Percentiles rank a stretch among this genome's conserved stretches.
Evolutionary conservation across 23 tunicate genomes (phyloP).

Genomic region (Botrylloides violaceus): DNA sequence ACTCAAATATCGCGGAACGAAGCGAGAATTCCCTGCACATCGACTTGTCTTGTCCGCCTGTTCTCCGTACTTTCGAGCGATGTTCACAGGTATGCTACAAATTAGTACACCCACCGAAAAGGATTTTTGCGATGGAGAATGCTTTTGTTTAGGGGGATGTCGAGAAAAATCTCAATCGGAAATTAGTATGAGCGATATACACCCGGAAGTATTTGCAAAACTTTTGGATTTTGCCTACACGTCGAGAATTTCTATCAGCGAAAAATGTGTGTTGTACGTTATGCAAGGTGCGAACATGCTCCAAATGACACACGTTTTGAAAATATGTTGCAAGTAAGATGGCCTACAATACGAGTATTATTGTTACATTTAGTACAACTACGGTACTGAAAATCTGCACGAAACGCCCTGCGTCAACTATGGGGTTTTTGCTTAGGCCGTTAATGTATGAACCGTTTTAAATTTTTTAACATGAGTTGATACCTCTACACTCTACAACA

Average conservation of each 20-base stretch:
- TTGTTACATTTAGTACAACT: too few relatives aligned
- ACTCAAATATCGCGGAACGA: slow-evolving; percentile 67
- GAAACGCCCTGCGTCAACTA: too few relatives aligned
- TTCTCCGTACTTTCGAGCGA: slow-evolving; percentile 88
- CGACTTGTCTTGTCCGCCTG: slow-evolving; percentile 73
- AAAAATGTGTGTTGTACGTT: slow-evolving; percentile 79
- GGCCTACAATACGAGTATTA: neutral
- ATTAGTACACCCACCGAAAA: neutral
- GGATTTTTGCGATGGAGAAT: neutral
- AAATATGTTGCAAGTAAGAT: slow-evolving; percentile 79
- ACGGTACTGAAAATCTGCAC: too few relatives aligned
- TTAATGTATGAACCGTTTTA: too few relatives aligned
- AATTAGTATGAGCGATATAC: slow-evolving; percentile 82
- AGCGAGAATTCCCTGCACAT: slow-evolving; percentile 72
- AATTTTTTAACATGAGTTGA: too few relatives aligned
- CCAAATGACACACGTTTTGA: slow-evolving; percentile 83
- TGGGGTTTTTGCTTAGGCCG: too few relatives aligned
- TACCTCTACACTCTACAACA: too few relatives aligned
- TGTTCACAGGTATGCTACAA: slow-evolving; percentile 74
- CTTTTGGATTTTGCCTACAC: slow-evolving; percentile 89
- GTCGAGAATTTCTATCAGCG: slow-evolving; percentile 74
- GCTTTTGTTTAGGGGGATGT: slow-evolving; percentile 52
- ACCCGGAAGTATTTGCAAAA: slow-evolving; percentile 87
- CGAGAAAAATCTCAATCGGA: slow-evolving; percentile 71
- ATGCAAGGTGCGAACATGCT: slow-evolving; percentile 92